phyloP scores from a whole-genome alignment of 2,888 invertebrate genomes.

The Phytoseiulus persimilis region DNA sequence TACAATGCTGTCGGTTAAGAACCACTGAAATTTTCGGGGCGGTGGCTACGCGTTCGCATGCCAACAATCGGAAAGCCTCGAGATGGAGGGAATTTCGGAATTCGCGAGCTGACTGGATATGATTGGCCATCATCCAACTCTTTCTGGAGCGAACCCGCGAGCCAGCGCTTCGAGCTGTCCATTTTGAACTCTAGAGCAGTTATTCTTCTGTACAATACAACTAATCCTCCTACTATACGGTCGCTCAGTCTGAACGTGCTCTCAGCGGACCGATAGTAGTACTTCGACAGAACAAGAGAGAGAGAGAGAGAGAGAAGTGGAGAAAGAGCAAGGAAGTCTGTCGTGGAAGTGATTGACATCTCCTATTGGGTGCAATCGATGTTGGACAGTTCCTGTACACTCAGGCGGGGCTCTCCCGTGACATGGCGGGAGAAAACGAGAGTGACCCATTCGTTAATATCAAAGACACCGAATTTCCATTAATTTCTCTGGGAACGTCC shows the following conservation, averaged over 20 bases:
- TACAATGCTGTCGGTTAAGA: neutral
- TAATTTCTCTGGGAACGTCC: neutral
- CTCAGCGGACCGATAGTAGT: neutral
- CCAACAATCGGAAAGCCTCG: too few species aligned
- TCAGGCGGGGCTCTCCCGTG: neutral
- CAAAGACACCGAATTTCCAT: neutral
- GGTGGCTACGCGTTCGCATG: neutral
- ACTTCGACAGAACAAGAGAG: neutral
- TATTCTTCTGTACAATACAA: neutral
- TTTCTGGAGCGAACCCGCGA: neutral
- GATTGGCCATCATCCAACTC: too few species aligned
- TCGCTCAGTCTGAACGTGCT: neutral
- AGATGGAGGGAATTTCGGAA: too few species aligned
- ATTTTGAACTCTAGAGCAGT: neutral
- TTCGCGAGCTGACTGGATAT: too few species aligned
- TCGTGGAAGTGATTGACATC: neutral
- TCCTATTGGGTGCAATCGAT: neutral
- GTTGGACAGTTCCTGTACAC: neutral
- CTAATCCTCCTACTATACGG: neutral
- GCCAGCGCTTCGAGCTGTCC: neutral
- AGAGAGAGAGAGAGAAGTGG: neutral
- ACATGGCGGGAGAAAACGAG: neutral
- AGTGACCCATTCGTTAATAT: neutral
- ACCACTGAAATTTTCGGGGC: neutral
- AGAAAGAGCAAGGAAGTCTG: neutral